Evolutionary conservation across 2,888 invertebrate genomes (phyloP).

Genomic region (Suillia variegata): DNA sequence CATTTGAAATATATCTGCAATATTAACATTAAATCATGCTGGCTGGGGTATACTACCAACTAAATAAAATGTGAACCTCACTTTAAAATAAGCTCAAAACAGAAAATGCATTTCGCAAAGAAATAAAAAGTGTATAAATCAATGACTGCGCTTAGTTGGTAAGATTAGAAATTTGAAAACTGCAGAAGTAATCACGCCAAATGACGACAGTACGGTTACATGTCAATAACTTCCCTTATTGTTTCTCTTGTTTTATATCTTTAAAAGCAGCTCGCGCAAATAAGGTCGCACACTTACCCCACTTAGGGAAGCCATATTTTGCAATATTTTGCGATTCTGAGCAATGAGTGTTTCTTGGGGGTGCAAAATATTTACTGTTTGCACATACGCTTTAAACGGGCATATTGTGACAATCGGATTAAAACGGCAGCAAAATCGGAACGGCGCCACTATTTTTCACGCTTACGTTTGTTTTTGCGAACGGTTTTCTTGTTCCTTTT

Average conservation of each 20-base stretch:
- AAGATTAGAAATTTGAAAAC: too few species aligned
- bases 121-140: too few species aligned
- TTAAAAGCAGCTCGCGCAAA: conserved; percentile 12
- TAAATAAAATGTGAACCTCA: too few species aligned
- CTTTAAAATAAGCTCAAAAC: too few species aligned
- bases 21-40: too few species aligned
- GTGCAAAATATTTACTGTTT: conserved; percentile 9
- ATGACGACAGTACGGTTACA: neutral
- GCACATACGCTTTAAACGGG: neutral
- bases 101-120: too few species aligned
- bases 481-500: neutral
- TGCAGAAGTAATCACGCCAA: neutral
- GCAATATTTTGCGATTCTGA: neutral
- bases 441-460: conserved; percentile 18
- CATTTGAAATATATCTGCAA: too few species aligned
- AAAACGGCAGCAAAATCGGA: conserved; percentile 29
- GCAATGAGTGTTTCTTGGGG: neutral
- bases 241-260: too few species aligned
- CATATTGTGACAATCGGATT: conserved; percentile 47
- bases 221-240: conserved; percentile 13
- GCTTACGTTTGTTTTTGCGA: neutral
- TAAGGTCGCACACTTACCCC: conserved; percentile 14
- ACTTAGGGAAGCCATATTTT: conserved; percentile 29
- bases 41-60: too few species aligned
- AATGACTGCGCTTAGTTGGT: too few species aligned